Conservation (phyloP, 2,888 invertebrate species). For the Athrips mouffetella region DNA sequence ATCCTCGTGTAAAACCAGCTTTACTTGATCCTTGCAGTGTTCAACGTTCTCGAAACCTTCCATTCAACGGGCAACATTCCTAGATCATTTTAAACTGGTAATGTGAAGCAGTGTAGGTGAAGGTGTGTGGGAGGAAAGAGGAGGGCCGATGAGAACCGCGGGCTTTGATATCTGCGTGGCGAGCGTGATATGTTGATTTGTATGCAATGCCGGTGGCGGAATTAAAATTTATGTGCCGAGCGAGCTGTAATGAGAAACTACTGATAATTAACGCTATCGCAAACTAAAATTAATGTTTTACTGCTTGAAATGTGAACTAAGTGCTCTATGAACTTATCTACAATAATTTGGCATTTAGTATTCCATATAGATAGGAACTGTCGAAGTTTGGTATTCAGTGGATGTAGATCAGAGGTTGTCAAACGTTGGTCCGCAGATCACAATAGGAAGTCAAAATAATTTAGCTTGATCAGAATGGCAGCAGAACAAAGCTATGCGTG, state of each 20-base stretch:
- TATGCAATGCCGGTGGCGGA: constrained; percentile 34
- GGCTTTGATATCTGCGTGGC: constrained; percentile 51
- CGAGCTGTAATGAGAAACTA: constrained; percentile 14
- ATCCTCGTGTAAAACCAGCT: constrained; percentile 35
- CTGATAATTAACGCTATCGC: constrained; percentile 1
- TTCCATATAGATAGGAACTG: neutral
- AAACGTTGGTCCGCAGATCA: too few species aligned
- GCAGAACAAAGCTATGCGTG: too few species aligned
- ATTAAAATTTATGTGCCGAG: constrained; percentile 28
- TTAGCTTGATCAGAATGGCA: too few species aligned
- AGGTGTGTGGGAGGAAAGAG: constrained; percentile 25
- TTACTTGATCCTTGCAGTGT: constrained; percentile 29
- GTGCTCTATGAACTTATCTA: too few species aligned
- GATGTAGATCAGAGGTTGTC: neutral
- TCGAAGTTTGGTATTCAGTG: constrained; percentile 1
- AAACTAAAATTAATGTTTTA: neutral
- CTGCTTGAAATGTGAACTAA: neutral
- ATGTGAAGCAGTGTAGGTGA: constrained; percentile 21
- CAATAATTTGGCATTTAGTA: too few species aligned
- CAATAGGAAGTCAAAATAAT: too few species aligned
- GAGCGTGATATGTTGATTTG: constrained; percentile 46
- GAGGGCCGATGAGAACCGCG: constrained; percentile 40
- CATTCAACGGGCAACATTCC: neutral
- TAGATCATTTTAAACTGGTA: constrained; percentile 24
- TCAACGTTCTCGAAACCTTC: neutral